phyloP scores from a whole-genome alignment of 2,797 vertebrate species.

The Ispidina lecontei region DNA sequence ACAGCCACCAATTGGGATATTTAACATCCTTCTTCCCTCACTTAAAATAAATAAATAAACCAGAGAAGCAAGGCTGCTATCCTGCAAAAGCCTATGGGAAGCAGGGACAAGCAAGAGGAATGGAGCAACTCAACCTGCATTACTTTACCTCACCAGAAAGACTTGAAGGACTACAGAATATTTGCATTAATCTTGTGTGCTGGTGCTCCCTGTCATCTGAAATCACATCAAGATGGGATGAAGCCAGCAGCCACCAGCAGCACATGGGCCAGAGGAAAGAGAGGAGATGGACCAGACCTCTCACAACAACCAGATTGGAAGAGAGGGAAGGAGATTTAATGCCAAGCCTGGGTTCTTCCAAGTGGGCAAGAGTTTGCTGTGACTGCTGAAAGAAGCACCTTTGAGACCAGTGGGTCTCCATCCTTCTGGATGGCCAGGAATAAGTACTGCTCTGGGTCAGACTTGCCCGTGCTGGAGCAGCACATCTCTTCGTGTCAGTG shows the following conservation, averaged over 20 bases:
- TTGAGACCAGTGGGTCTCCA: background rate
- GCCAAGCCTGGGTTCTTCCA: background rate
- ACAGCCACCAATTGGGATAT: background rate
- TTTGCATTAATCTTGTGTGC: conserved; percentile 26
- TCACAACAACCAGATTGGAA: accelerated
- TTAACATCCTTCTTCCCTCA: background rate
- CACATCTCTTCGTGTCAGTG: background rate
- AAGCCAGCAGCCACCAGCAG: background rate
- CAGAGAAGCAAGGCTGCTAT: background rate
- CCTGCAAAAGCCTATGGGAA: background rate
- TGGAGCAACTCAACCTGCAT: conserved; percentile 45
- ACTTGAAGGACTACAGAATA: conserved; percentile 26
- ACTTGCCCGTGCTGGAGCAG: background rate
- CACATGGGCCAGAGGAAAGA: background rate
- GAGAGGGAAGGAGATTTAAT: background rate
- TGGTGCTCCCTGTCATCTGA: background rate
- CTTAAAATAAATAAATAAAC: conserved; percentile 32
- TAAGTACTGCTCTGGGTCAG: accelerated
- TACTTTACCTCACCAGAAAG: conserved; percentile 37
- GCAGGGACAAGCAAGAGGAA: background rate
- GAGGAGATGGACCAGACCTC: background rate
- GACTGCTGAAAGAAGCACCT: background rate
- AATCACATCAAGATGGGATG: background rate
- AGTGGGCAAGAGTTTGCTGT: background rate
- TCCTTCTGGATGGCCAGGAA: background rate